Evolutionary conservation across 2,888 invertebrate genomes (phyloP), one percentile per base, ranked within the genome.

Genomic region (Strigamia crassipes): DNA sequence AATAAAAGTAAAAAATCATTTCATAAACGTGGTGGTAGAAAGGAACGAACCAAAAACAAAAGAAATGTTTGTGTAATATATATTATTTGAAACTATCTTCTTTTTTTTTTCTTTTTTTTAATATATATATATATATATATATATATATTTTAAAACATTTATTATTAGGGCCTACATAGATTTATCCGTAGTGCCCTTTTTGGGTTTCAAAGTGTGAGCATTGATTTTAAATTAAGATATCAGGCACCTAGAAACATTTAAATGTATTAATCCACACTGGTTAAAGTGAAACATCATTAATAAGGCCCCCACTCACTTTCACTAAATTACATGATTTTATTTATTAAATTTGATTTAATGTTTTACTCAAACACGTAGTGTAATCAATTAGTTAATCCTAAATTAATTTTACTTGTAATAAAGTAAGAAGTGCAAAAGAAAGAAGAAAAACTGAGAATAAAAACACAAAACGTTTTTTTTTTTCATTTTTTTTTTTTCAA

Each of bases 141-240:
- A 27, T 27, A 27, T 66, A n/a, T 66, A 46, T 46, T 46, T 46
- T 2, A 38, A 46, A 23, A 66, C 61, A 66, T 66, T 66, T 66
- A 66, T 46, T 38, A 38, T 38, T 18, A 51, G 61, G 21, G 61
- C 61, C 21, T 66, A 21, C 61, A n/a, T 66, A 21, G 23, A 66
- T 51, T 51, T 18, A 66, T 23, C 61, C 23, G 8, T 66, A 66
- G 61, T 66, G 61, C 61, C 61, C 61, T 66, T 66, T 66, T 46
- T 66, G 18, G 23, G 21, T 66, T 21, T 18, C 61, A n/a, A 66
- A n/a, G 61, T 66, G 21, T 66, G 61, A 66, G 61, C 61, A 66
- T 66, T 66, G n/a, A 66, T 21, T 66, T 66, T n/a, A 66, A 66
- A 66, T 66, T 66, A 66, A 66, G 21, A 66, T 66, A 66, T 66